Base-by-base conservation (phyloP, 2,888 invertebrate genomes). In the Eristalis arbustorum region DNA sequence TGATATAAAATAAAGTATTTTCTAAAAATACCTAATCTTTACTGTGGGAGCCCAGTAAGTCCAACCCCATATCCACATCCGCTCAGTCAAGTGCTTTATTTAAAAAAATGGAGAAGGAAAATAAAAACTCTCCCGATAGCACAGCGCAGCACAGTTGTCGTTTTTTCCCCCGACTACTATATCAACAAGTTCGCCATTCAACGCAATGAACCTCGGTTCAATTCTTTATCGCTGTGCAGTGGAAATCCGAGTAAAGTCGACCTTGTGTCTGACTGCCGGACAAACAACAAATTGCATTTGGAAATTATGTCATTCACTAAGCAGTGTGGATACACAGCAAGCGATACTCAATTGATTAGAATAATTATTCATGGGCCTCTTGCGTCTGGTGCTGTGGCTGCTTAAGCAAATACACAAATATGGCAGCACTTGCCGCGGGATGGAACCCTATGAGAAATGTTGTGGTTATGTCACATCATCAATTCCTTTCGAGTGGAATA, bases 221-320 rank as follows among this genome's bases (percentile, higher is more conserved):
- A 75, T 57, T 74, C 71, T 76, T 84, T 80, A 84, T 76, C 72
- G 75, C 13, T 37, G 13, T 71, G 61, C 25, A 49, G 10, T 71
- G 49, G 61, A 59, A 67, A 18, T 18, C 18, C 34, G 23, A 66
- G 56, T 42, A 42, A 57, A 37, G 64, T 22, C 31, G 34, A 73
- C 59, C 81, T 85, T 85, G 81, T 73, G 40, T 77, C 76, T 69
- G 72, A 80, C 69, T 76, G 76, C 56, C 63, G 57, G 40, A 61
- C 73, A 61, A 84, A 14, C 40, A 23, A 76, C 69, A 82, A 77
- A 74, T 77, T 82, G 77, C 81, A 85, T 81, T 81, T 81, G 40
- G 49, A 37, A 81, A 81, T 85, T 85, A 85, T 85, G 85, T 85
- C 85, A 85, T 69, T 77, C 69, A 25, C n/a, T 64, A 72, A 23